These are phyloP conservation scores for Oligia strigilis DNA, from an alignment of 2,888 invertebrate species.

Conservation along the genomic window DNA sequence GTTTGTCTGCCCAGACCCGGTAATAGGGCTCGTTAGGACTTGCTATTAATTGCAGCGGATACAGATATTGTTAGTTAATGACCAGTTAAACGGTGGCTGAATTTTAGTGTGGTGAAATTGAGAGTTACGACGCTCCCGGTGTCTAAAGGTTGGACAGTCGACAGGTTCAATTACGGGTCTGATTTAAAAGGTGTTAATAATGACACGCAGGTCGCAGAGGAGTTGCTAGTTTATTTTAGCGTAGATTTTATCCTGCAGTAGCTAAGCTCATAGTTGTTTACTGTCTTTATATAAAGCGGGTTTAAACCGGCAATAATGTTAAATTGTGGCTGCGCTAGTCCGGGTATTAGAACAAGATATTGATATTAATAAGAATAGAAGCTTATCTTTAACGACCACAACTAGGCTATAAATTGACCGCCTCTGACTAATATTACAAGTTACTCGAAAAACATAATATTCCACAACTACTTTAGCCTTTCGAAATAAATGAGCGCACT, in stretches of 20 bases:
- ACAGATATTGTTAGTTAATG: constrained; percentile 51
- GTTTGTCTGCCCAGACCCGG: constrained; percentile 39
- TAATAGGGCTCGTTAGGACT: constrained; percentile 31
- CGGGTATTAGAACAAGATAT: constrained; percentile 30
- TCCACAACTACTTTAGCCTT: constrained; percentile 4
- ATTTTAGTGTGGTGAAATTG: constrained; percentile 8
- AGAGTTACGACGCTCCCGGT: not conserved
- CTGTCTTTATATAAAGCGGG: not conserved
- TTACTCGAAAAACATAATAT: constrained; percentile 5
- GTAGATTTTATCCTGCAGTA: not conserved
- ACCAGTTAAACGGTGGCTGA: constrained; percentile 18
- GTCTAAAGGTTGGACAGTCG: not conserved
- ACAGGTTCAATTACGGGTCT: not conserved
- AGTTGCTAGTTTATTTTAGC: not conserved
- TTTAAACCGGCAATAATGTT: not conserved
- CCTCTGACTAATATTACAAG: not conserved
- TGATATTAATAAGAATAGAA: constrained; percentile 19
- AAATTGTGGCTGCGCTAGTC: constrained; percentile 1
- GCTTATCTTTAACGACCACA: constrained; percentile 11
- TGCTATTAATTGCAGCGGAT: constrained; percentile 50
- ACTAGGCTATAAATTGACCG: constrained; percentile 9
- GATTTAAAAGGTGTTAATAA: constrained; percentile 18
- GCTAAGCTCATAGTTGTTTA: not conserved
- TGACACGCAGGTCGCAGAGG: not conserved
- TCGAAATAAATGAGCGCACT: constrained; percentile 20